Evolutionary conservation across 2,797 vertebrate genomes (phyloP).

Genomic region (Smutsia temminckii): DNA sequence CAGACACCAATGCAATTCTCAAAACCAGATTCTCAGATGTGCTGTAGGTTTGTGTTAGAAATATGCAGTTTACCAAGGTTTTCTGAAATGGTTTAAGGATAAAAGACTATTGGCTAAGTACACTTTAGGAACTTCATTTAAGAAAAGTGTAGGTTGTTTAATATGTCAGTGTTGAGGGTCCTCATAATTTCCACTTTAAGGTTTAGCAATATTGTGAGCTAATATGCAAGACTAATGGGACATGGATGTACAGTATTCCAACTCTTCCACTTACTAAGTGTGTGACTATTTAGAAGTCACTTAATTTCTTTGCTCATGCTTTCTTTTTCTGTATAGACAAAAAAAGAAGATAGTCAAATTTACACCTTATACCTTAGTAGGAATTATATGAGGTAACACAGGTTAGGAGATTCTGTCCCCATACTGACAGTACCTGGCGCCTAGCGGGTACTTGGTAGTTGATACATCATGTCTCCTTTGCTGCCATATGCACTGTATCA

Average conservation of each 20-base stretch:
- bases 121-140: background rate
- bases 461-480: background rate
- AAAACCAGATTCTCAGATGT: background rate
- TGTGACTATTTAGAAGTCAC: background rate
- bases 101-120: background rate
- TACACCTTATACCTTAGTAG: background rate
- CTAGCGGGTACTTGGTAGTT: background rate
- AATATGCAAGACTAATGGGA: background rate
- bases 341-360: background rate
- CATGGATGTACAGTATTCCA: background rate
- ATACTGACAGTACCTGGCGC: background rate
- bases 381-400: background rate
- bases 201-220: background rate
- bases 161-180: background rate
- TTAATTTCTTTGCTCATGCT: background rate
- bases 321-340: background rate
- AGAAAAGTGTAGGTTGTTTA: background rate
- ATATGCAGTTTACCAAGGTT: background rate
- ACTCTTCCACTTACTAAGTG: background rate
- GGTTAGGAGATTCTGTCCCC: background rate
- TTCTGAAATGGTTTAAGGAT: background rate
- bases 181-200: background rate
- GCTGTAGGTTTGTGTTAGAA: background rate
- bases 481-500: background rate
- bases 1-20: background rate